Conservation (phyloP, 2,888 invertebrate species). For the Idaea biselata region DNA sequence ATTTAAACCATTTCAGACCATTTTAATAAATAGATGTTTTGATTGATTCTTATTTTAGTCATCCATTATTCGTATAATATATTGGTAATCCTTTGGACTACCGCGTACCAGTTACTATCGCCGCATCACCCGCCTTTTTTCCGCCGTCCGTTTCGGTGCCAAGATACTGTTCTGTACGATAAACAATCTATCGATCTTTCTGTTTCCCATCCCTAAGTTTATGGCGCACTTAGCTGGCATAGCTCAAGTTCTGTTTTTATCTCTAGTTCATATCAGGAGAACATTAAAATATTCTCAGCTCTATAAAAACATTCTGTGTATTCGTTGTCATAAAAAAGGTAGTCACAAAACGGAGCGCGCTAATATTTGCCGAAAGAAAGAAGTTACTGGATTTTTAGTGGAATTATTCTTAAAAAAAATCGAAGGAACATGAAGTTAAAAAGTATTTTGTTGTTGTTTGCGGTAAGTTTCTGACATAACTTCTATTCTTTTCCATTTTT, state of each 20-base stretch:
- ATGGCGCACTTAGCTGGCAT: constrained; percentile 21
- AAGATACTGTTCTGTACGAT: too few relatives aligned
- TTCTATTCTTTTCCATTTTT: not conserved
- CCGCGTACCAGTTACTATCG: too few relatives aligned
- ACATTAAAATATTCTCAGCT: constrained; percentile 22
- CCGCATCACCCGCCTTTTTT: too few relatives aligned
- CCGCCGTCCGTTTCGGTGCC: too few relatives aligned
- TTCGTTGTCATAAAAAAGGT: constrained; percentile 24
- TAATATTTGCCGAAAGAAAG: not conserved
- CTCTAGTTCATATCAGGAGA: constrained; percentile 24
- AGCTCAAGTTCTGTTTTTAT: constrained; percentile 32
- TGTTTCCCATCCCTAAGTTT: constrained; percentile 17
- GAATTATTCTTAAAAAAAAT: constrained; percentile 1
- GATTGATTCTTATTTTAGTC: too few relatives aligned
- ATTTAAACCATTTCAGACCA: too few relatives aligned
- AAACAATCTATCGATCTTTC: too few relatives aligned
- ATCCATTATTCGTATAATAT: too few relatives aligned
- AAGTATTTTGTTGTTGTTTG: not conserved
- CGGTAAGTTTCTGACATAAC: not conserved
- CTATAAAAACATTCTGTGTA: constrained; percentile 5
- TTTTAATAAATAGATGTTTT: too few relatives aligned
- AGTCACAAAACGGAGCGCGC: constrained; percentile 5
- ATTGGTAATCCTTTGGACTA: too few relatives aligned
- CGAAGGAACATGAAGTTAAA: not conserved
- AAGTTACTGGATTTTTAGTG: constrained; percentile 2